phyloP scores from a whole-genome alignment of 2,888 invertebrate genomes.

The Aphrophora alni region DNA sequence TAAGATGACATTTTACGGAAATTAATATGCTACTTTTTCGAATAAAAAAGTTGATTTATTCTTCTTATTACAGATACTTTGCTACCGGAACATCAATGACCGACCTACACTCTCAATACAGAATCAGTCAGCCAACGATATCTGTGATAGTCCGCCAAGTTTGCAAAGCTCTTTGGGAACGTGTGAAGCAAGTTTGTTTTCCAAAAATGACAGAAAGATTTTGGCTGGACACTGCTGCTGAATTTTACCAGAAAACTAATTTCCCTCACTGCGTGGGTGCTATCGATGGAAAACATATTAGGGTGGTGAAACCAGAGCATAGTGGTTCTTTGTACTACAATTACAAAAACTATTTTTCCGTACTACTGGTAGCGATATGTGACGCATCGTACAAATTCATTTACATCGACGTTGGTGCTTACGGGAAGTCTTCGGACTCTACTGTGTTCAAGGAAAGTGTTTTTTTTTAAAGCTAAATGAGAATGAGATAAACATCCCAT shows the following conservation, averaged over 20 bases:
- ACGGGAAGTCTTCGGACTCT: conserved; percentile 41
- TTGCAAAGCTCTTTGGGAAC: no score
- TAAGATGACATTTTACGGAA: no score
- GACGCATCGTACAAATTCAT: conserved; percentile 49
- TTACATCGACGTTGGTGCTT: conserved; percentile 48
- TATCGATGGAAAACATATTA: conserved; percentile 47
- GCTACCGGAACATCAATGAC: conserved; percentile 52
- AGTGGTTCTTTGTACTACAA: conserved; percentile 49
- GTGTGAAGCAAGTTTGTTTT: conserved; percentile 42
- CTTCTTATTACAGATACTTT: conserved; percentile 50
- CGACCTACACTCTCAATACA: no score
- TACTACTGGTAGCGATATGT: conserved; percentile 47
- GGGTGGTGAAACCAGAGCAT: conserved; percentile 46
- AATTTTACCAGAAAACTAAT: conserved; percentile 49
- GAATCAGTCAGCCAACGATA: no score
- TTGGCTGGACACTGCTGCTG: conserved; percentile 47
- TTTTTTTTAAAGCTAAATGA: conserved; percentile 23
- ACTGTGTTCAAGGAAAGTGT: conserved; percentile 6
- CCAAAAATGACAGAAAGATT: conserved; percentile 38
- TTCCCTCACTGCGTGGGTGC: conserved; percentile 52
- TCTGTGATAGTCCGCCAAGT: no score
- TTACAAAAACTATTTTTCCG: conserved; percentile 49
- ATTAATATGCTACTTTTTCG: no score
- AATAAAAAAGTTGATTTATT: background rate
- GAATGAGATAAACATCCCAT: conserved; percentile 22